Percentiles rank a stretch among this genome's conserved stretches.
Evolutionary conservation across 2,113 vertebrate species (phyloP).

Genomic region (Scalopus aquaticus): DNA sequence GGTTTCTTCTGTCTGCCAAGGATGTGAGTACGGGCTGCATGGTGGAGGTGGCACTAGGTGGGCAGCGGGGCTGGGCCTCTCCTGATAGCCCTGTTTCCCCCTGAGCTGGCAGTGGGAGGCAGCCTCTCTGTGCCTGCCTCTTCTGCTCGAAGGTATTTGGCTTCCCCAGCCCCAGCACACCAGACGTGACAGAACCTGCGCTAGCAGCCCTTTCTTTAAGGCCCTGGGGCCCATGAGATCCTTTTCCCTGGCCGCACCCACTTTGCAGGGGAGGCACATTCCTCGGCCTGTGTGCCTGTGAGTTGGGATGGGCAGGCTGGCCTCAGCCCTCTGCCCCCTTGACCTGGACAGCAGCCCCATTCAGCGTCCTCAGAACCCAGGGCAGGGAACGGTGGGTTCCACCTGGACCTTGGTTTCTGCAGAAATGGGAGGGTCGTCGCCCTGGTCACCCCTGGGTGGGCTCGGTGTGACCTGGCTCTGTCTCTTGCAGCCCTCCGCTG

Average conservation of each 20-base stretch:
- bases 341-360: not conserved
- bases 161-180: not conserved
- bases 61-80: not conserved
- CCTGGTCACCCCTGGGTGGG: not conserved
- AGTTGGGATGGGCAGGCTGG: not conserved
- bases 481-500: slow-evolving; percentile 89
- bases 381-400: no score
- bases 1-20: slow-evolving; percentile 91
- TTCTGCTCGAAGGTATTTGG: not conserved
- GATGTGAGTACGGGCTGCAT: slow-evolving; percentile 89
- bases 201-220: not conserved
- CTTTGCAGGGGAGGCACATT: not conserved
- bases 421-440: not conserved
- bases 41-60: not conserved
- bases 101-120: not conserved
- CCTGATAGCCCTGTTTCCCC: not conserved
- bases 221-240: not conserved
- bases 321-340: not conserved
- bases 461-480: not conserved
- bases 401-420: not conserved
- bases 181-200: not conserved
- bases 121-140: not conserved
- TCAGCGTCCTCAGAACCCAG: not conserved
- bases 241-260: not conserved
- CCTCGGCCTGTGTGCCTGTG: not conserved